Evolutionary conservation across 1,140 invertebrate genomes (phyloP).

Genomic region (Pomacea maculata): DNA sequence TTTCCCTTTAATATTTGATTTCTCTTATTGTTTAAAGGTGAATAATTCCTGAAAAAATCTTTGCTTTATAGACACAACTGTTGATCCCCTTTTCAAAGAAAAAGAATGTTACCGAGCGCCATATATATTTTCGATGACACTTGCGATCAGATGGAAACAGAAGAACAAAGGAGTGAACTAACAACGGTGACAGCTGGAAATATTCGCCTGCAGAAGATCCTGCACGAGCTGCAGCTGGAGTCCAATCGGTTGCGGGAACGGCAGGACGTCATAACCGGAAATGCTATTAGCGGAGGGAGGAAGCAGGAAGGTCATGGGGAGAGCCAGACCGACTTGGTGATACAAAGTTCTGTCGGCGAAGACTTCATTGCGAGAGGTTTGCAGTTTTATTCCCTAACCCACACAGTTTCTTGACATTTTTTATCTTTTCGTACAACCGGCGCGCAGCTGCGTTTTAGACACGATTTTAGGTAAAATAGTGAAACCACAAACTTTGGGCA

Average conservation of each 20-base stretch:
- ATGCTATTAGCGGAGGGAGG: conserved; percentile 1
- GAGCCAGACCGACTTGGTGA: conserved; percentile 13
- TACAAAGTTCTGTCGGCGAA: conserved; percentile 7
- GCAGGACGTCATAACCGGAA: conserved; percentile 2
- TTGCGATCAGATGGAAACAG: conserved; percentile 19
- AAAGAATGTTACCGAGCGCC: too few species aligned
- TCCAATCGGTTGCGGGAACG: conserved; percentile 14
- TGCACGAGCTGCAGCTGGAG: conserved; percentile 26
- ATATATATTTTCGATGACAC: too few species aligned
- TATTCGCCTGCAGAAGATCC: conserved; percentile 7
- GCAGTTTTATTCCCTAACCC: neutral
- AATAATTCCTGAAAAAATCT: too few species aligned
- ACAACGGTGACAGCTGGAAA: conserved; percentile 7
- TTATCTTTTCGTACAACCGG: too few species aligned
- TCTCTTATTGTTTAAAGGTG: too few species aligned
- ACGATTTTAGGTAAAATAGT: too few species aligned
- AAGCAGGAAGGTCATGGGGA: neutral
- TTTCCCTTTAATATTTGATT: too few species aligned
- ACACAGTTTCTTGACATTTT: too few species aligned
- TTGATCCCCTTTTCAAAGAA: too few species aligned
- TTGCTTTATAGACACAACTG: too few species aligned
- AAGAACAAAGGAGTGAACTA: conserved; percentile 18
- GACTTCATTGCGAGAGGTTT: conserved; percentile 22
- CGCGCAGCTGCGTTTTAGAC: too few species aligned
- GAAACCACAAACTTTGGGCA: too few species aligned